Evolutionary conservation across 2,797 vertebrate species (phyloP), one percentile per base, ranked within the genome.

Genomic region (Philypnodon macrostomus): DNA sequence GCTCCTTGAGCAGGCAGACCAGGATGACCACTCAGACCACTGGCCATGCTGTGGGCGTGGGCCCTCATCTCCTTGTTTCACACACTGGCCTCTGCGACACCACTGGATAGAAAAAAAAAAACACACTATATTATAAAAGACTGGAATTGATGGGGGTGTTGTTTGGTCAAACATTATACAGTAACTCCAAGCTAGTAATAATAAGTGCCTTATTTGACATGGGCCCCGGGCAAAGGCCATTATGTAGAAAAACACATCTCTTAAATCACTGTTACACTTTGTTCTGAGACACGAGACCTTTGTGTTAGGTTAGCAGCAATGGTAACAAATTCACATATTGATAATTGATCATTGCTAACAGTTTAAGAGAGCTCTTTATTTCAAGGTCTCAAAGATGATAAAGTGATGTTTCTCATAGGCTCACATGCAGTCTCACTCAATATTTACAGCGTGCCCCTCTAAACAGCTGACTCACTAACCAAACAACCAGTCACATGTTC

Each of bases 51-150:
- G 91, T 36, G 92, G 87, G 57, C 74, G 85, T 1, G 93, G 92
- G 15, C 93, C 92, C 69, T 92, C 89, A 2, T 94, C 94, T 0
- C 92, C 93, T 0, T 91, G 87, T 49, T 93, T 94, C 56, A 95
- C 93, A 80, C 94, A 96, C 67, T 94, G 92, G 13, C 94, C 94
- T 58, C 91, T 85, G 1, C 93, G 93, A 65, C 94, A 96, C 94
- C 94, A 96, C 94, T 96, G 54, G 14, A 58, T 16, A 53, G 7
- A 49, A n/a, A 40, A 29, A 29, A 41, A 41, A n/a, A n/a, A n/a
- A n/a, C n/a, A n/a, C n/a, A n/a, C n/a, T n/a, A n/a, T 30, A 30
- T 30, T 67, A 70, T 56, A 54, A 4, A 1, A 41, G 48, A 31
- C 61, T 58, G 53, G 46, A 50, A 51, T 37, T 59, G 44, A 50